Base-by-base conservation (phyloP, 2,888 invertebrate genomes). In the Hypsopygia costalis region DNA sequence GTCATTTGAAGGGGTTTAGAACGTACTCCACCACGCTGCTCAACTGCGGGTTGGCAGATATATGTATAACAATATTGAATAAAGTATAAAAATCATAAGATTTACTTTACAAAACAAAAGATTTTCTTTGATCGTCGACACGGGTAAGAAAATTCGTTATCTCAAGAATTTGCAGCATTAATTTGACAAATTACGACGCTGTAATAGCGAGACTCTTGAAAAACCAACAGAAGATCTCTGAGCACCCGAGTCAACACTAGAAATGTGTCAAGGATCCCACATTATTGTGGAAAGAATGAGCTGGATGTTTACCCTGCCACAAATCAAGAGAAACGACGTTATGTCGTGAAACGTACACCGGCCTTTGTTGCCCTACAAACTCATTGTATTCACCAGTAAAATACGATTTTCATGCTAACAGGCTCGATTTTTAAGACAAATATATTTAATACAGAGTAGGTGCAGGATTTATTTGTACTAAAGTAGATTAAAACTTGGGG, bases 351-450 rank as follows among this genome's bases (percentile, higher is more conserved):
- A 63, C 55, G 55, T 58, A 59, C 67, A 63, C 59, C 55, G 51
- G 58, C 53, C 58, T 74, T 73, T 73, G 53, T 60, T 65, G 72
- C 64, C 68, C 55, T 60, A 64, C 59, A 68, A 70, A 69, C 66
- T 70, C 67, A 69, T 67, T 57, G 60, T 65, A 58, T 58, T 62
- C 54, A 56, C 47, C 45, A 44, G 49, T 51, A 60, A 55, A 55
- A 62, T 62, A 48, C 54, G 55, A 62, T 60, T 66, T 62, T 62
- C 55, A 47, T 59, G 62, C 57, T 53, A 48, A 43, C 46, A 51
- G 43, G 47, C 47, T 43, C 37, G 45, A 42, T 56, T 62, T 62
- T 62, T 31, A 31, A 29, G 5, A 9, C 4, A 29, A 29, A 29
- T 9, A 2, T 29, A 9, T 16, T 16, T 16, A 4, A 16, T 16